A percentile compares a stretch with the other conserved stretches of the same genome.
Conservation (phyloP, 1,140 invertebrate species). For the Drosophila fuyamai region DNA sequence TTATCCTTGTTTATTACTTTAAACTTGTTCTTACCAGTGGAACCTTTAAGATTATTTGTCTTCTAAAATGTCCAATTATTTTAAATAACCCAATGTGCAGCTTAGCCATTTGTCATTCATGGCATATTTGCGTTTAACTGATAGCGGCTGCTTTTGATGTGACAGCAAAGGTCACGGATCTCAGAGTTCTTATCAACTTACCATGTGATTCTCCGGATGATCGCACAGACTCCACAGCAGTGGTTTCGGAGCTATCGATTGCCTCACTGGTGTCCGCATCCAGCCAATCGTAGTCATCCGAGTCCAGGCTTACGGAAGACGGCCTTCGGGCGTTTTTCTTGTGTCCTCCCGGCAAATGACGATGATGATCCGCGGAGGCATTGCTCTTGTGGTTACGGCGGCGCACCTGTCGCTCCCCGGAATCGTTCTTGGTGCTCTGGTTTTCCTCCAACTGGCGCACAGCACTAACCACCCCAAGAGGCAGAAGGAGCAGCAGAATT, state of each 20-base stretch:
- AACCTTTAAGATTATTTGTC: no score
- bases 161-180: conserved; percentile 29
- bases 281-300: conserved; percentile 60
- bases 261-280: conserved; percentile 55
- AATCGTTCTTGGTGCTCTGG: conserved; percentile 44
- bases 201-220: conserved; percentile 45
- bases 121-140: neutral
- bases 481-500: conserved; percentile 32
- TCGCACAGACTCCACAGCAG: conserved; percentile 29
- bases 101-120: conserved; percentile 3
- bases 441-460: conserved; percentile 50
- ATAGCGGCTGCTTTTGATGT: conserved; percentile 50
- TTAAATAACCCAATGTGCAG: neutral
- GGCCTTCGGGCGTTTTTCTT: conserved; percentile 12
- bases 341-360: conserved; percentile 3
- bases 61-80: no score
- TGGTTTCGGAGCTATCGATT: conserved; percentile 20
- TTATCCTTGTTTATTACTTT: no score
- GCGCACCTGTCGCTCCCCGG: conserved; percentile 32
- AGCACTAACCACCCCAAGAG: conserved; percentile 24
- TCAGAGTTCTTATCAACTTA: conserved; percentile 53
- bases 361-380: conserved; percentile 36
- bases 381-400: conserved; percentile 42
- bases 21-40: no score
- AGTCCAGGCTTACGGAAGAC: conserved; percentile 8